Conservation (phyloP, 2,797 vertebrate species). For the Heteromormyrus szaboi region DNA sequence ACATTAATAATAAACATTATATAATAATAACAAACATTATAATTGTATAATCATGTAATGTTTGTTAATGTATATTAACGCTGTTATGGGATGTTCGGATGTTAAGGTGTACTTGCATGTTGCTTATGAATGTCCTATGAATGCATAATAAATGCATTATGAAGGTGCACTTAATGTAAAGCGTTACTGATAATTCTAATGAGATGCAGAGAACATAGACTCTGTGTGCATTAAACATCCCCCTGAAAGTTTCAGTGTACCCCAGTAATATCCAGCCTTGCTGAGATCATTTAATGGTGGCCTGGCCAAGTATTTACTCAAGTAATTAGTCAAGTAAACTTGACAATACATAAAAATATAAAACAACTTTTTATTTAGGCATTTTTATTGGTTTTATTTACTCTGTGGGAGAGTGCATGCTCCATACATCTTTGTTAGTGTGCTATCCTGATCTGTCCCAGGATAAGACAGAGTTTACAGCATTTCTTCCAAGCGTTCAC, state of each 20-base stretch:
- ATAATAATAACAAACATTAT: not conserved
- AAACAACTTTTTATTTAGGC: not conserved
- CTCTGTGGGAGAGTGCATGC: not conserved
- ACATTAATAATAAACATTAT: not conserved
- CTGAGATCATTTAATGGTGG: not conserved
- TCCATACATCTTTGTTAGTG: not conserved
- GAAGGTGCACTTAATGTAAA: not conserved
- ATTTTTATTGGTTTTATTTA: not conserved
- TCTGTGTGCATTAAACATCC: not conserved
- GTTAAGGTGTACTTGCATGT: not conserved
- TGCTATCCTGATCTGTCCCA: not conserved
- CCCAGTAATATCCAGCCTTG: not conserved
- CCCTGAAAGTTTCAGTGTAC: not conserved
- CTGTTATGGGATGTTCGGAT: not conserved
- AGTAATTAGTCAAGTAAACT: not conserved
- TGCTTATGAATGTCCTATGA: not conserved
- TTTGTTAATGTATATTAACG: not conserved
- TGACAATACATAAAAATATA: not conserved
- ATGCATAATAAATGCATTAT: not conserved
- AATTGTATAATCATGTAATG: not conserved
- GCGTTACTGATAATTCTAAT: not conserved
- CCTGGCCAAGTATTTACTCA: not conserved
- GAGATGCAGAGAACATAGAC: not conserved
- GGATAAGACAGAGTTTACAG: not conserved
- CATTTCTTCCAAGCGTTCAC: not conserved